Percentiles rank a stretch among this genome's conserved stretches.
Conservation (phyloP, 2,888 invertebrate species). For the Palloptera scutellata region DNA sequence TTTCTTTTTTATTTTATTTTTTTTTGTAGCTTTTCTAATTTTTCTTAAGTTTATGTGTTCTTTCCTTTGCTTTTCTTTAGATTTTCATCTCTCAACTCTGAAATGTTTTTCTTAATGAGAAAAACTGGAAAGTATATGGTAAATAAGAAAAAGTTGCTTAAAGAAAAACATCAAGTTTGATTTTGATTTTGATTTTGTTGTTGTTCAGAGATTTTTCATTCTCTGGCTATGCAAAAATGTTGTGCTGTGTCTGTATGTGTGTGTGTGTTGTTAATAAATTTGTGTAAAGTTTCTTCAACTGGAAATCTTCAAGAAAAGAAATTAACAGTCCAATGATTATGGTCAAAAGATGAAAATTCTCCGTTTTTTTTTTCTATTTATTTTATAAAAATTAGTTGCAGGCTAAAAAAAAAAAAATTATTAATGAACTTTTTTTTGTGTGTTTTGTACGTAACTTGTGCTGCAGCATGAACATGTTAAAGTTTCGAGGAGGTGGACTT, state of each 20-base stretch:
- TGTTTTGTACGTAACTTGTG: too few relatives aligned
- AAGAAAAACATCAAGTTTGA: slow-evolving; percentile 25
- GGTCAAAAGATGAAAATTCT: slow-evolving; percentile 40
- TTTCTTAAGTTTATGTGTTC: background rate
- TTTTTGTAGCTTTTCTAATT: background rate
- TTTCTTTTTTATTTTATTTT: background rate
- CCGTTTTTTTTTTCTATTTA: background rate
- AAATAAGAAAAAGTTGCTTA: slow-evolving; percentile 52
- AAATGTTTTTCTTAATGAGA: too few relatives aligned
- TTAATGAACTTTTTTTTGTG: background rate
- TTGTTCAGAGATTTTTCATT: slow-evolving; percentile 2
- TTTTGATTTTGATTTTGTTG: slow-evolving; percentile 29
- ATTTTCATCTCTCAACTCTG: too few relatives aligned
- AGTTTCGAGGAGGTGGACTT: too few relatives aligned
- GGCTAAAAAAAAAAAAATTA: background rate
- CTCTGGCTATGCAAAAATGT: background rate
- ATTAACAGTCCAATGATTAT: slow-evolving; percentile 62
- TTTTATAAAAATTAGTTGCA: slow-evolving; percentile 5
- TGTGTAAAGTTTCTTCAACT: slow-evolving; percentile 53
- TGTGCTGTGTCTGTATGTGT: too few relatives aligned
- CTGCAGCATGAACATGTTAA: too few relatives aligned
- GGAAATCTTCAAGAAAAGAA: slow-evolving; percentile 45
- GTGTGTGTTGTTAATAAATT: background rate
- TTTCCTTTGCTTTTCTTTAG: background rate
- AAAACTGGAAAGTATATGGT: slow-evolving; percentile 33